Evolutionary conservation across 2,113 vertebrate species (phyloP).

Genomic region (Sakesphorus luctuosus): DNA sequence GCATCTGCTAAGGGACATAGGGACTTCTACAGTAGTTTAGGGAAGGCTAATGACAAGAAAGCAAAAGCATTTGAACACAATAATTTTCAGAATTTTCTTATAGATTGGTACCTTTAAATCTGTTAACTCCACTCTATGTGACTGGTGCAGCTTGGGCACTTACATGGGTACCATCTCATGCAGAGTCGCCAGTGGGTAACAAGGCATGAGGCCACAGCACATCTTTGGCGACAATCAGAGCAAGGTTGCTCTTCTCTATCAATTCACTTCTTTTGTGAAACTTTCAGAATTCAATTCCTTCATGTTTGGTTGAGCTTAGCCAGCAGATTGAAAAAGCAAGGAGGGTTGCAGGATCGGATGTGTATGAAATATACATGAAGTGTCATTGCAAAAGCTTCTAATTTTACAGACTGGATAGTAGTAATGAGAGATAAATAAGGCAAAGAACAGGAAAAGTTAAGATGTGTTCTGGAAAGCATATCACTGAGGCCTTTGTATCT

Average conservation of each 20-base stretch:
- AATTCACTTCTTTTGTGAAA: not conserved
- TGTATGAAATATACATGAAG: not conserved
- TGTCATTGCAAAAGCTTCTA: not conserved
- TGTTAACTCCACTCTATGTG: accelerated
- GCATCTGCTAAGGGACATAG: not conserved
- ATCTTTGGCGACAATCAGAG: not conserved
- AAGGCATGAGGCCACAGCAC: not conserved
- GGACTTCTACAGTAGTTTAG: not conserved
- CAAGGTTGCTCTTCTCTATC: not conserved
- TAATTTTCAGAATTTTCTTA: not conserved
- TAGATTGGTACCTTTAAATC: not conserved
- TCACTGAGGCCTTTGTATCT: not conserved
- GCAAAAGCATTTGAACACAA: not conserved
- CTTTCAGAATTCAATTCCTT: not conserved
- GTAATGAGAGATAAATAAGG: not conserved
- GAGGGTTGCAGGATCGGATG: not conserved
- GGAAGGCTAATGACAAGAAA: not conserved
- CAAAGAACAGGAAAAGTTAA: not conserved
- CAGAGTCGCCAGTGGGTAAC: not conserved
- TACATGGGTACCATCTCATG: accelerated
- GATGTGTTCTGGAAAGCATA: not conserved
- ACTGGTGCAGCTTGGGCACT: not conserved
- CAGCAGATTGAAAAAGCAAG: not conserved
- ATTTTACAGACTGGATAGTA: not conserved
- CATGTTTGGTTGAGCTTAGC: not conserved